Evolutionary conservation across 2,797 vertebrate genomes (phyloP).

Genomic region (Champsocephalus gunnari): DNA sequence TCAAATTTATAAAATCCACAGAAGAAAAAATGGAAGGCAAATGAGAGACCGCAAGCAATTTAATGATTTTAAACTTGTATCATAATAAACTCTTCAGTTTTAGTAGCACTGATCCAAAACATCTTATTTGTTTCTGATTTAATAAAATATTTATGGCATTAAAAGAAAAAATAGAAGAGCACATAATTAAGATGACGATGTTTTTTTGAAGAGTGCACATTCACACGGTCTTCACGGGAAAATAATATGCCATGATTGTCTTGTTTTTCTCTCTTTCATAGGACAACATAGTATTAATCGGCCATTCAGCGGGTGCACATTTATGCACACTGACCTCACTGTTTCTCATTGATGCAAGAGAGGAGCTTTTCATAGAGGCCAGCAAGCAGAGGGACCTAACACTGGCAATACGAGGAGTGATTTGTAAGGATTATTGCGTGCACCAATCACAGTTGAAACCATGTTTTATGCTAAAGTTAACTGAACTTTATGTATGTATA

Average conservation of each 20-base stretch:
- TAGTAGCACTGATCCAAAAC: neutral
- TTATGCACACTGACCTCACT: slow-evolving; percentile 79
- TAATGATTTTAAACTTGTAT: neutral
- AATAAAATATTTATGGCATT: neutral
- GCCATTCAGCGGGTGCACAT: slow-evolving; percentile 86
- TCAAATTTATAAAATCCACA: too few species aligned
- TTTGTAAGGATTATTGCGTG: slow-evolving; percentile 71
- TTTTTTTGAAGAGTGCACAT: neutral
- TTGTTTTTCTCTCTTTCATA: slow-evolving; percentile 45
- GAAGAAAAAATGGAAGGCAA: too few species aligned
- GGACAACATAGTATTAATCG: slow-evolving; percentile 83
- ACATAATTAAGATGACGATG: neutral
- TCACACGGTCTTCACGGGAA: neutral
- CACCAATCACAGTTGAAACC: neutral
- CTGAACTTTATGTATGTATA: neutral
- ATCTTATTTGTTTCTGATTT: neutral
- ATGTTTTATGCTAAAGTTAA: neutral
- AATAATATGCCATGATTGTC: neutral
- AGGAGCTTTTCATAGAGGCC: slow-evolving; percentile 79
- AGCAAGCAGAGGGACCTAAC: slow-evolving; percentile 68
- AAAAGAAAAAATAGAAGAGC: too few species aligned
- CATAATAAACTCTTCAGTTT: too few species aligned
- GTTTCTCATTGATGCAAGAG: slow-evolving; percentile 77
- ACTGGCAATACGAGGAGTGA: slow-evolving; percentile 76
- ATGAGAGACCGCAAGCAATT: too few species aligned